Conservation (phyloP, 2,113 vertebrate genomes). For the Nothoprocta pentlandii region DNA sequence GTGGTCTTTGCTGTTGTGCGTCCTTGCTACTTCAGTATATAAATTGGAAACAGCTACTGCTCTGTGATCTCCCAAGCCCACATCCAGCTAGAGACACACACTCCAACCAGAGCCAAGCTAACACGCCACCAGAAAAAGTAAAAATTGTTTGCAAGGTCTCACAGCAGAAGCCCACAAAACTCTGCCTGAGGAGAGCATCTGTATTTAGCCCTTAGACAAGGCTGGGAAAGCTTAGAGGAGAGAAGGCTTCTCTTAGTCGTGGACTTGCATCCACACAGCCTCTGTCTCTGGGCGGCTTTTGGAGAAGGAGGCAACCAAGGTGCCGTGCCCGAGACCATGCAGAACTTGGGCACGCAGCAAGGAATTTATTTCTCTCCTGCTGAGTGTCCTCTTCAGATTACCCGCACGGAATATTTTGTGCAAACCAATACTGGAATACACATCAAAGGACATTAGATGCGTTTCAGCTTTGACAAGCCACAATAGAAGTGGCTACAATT, state of each 20-base stretch:
- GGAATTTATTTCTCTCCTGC: constrained; percentile 4
- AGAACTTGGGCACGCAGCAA: neutral
- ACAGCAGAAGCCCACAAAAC: neutral
- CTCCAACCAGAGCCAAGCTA: neutral
- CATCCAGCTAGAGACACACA: neutral
- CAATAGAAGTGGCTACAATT: neutral
- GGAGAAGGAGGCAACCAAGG: neutral
- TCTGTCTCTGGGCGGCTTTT: neutral
- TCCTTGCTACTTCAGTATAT: neutral
- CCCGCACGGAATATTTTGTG: neutral
- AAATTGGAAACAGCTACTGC: neutral
- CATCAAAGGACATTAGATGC: neutral
- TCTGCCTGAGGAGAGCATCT: fast-evolving
- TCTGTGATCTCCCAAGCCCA: neutral
- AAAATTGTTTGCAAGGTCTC: neutral
- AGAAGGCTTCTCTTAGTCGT: neutral
- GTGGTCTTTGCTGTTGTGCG: neutral
- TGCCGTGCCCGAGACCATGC: neutral
- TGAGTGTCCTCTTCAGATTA: neutral
- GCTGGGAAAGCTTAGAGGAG: neutral
- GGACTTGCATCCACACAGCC: neutral
- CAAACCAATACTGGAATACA: neutral
- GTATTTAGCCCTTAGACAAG: neutral
- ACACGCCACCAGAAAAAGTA: neutral
- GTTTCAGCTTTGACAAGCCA: neutral